Evolutionary conservation across 2,888 invertebrate species (phyloP).

Genomic region (Clepsis dumicolana): DNA sequence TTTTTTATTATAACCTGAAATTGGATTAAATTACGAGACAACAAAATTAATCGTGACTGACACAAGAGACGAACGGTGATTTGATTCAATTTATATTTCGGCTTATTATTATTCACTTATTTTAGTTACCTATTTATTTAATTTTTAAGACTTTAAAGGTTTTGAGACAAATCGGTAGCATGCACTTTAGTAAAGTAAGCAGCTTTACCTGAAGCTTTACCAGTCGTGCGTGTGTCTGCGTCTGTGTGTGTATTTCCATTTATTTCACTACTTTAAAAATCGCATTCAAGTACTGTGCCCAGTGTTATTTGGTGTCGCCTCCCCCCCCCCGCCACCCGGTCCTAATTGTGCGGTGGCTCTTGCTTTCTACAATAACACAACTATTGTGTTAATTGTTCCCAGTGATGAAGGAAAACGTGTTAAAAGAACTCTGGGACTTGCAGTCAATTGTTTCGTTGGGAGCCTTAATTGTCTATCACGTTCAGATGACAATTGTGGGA

Average conservation of each 20-base stretch:
- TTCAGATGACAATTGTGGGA: not conserved
- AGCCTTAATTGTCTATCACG: not conserved
- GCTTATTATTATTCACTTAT: no score
- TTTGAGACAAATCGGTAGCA: no score
- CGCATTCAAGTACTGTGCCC: not conserved
- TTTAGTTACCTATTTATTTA: no score
- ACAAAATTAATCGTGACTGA: not conserved
- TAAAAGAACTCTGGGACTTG: slow-evolving; percentile 16
- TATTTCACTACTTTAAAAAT: no score
- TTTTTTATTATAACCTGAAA: not conserved
- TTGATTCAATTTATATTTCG: no score
- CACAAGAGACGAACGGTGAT: no score
- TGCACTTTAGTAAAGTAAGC: no score
- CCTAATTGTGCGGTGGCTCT: slow-evolving; percentile 58
- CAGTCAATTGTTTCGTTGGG: slow-evolving; percentile 17
- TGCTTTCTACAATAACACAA: slow-evolving; percentile 57
- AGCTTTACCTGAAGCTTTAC: no score
- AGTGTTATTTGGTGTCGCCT: slow-evolving; percentile 19
- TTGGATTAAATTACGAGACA: not conserved
- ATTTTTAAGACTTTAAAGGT: no score
- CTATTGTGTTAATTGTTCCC: slow-evolving; percentile 58
- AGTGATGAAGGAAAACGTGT: slow-evolving; percentile 47
- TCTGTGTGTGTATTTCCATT: no score
- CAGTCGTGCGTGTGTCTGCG: no score
- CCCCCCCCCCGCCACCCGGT: slow-evolving; percentile 45